Evolutionary conservation across 2,113 vertebrate genomes (phyloP).

Genomic region (Mesocricetus auratus): DNA sequence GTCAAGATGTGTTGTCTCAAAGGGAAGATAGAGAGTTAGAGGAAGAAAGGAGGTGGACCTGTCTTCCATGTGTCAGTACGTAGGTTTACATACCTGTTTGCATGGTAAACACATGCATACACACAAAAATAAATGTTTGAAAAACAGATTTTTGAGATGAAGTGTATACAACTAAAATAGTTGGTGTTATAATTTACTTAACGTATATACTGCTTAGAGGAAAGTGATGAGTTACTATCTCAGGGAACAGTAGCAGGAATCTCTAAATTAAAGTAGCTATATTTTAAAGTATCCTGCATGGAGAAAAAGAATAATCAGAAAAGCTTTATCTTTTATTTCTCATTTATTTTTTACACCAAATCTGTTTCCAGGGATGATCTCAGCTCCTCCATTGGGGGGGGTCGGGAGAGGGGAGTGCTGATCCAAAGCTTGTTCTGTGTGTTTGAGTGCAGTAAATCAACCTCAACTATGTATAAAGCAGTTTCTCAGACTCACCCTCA

Average conservation of each 20-base stretch:
- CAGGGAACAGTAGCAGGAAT: neutral
- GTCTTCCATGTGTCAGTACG: too few species aligned
- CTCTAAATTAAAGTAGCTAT: neutral
- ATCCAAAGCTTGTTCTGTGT: neutral
- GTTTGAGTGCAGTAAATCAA: neutral
- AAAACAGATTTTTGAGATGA: neutral
- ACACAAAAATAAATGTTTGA: neutral
- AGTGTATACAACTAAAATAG: neutral
- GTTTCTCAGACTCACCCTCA: neutral
- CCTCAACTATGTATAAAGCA: neutral
- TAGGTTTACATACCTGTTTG: neutral
- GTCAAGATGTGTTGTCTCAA: too few species aligned
- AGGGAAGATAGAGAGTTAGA: too few species aligned
- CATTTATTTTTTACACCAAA: neutral
- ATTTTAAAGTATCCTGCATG: constrained; percentile 4
- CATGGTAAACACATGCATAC: neutral
- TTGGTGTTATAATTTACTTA: constrained; percentile 5
- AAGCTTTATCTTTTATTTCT: constrained; percentile 13
- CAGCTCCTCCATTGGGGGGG: neutral
- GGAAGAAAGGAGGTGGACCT: neutral
- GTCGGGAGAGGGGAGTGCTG: neutral
- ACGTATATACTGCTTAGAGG: neutral
- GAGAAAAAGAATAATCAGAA: constrained; percentile 3
- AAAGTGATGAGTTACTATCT: neutral
- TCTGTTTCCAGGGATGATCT: neutral